Base-by-base conservation (phyloP, 2,113 vertebrate species). In the Apus apus region DNA sequence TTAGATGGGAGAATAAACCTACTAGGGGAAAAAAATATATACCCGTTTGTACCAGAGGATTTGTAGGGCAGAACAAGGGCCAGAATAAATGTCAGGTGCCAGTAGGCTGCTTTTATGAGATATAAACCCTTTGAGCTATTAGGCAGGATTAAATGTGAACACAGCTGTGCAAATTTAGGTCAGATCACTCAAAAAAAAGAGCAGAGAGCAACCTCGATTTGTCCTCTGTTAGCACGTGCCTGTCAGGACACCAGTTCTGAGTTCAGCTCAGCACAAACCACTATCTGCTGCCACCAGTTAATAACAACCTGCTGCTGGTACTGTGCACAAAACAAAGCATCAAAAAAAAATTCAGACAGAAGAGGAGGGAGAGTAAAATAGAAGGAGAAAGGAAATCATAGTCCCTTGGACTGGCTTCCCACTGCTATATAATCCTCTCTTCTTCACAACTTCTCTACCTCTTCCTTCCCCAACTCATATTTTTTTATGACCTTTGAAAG, bases 111-210 rank as follows among this genome's bases (percentile, higher is more conserved):
- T 93, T 30, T 87, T 94, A 84, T 0, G 30, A 94, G 81, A 91
- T 92, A 92, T 54, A 94, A 95, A 95, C 87, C 61, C 40, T 91
- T 72, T 87, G 66, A 96, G 91, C 79, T 89, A 71, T 87, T 92
- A 92, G 61, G 67, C 61, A 82, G 94, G 93, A 95, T 96, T 96
- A 96, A 94, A 91, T 79, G 58, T 89, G 95, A 87, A 68, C 87
- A 94, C 89, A 97, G 95, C 91, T 94, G 91, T 85, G 77, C 48
- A 96, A 90, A 96, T 95, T 91, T 89, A 96, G 94, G 89, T 96
- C 94, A 95, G 67, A 83, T 48, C 81, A 60, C 81, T 80, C 0
- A 5, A 82, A 85, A 91, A 75, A 66, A 80, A 58, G 2, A 79
- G 51, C 7, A 25, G 82, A 83, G 38, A 89, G 13, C 58, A 85